A percentile compares a stretch with the other conserved stretches of the same genome.
Conservation (phyloP, 2,888 invertebrate species). For the Apodemia duryi region DNA sequence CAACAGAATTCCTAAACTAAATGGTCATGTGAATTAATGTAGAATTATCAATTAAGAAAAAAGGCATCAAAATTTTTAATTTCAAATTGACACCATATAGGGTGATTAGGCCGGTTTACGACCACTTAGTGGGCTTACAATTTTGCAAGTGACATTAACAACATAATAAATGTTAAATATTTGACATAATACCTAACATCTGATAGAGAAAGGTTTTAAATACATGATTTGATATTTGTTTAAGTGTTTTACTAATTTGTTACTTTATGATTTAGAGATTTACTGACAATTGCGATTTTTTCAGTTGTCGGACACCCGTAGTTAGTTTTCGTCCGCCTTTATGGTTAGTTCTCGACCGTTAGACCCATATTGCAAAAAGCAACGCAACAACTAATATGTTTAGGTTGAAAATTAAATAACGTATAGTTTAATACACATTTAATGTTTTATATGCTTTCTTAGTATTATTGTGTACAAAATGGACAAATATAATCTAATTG, state of each 20-base stretch:
- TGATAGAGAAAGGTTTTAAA: not conserved
- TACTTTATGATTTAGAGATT: not conserved
- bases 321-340: constrained; percentile 3
- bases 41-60: no score
- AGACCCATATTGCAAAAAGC: not conserved
- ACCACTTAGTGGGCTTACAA: not conserved
- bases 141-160: not conserved
- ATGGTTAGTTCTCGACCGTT: not conserved
- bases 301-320: not conserved
- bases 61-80: no score
- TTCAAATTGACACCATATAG: no score
- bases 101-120: not conserved
- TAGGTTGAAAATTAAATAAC: not conserved
- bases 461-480: not conserved
- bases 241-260: not conserved
- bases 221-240: not conserved
- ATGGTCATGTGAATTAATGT: no score
- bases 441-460: no score
- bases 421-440: not conserved
- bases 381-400: not conserved
- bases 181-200: not conserved
- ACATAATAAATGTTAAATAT: not conserved
- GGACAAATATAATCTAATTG: not conserved
- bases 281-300: not conserved
- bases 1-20: no score